Conservation (phyloP, 2,113 vertebrate genomes). For the Ancistrus triradiatus region DNA sequence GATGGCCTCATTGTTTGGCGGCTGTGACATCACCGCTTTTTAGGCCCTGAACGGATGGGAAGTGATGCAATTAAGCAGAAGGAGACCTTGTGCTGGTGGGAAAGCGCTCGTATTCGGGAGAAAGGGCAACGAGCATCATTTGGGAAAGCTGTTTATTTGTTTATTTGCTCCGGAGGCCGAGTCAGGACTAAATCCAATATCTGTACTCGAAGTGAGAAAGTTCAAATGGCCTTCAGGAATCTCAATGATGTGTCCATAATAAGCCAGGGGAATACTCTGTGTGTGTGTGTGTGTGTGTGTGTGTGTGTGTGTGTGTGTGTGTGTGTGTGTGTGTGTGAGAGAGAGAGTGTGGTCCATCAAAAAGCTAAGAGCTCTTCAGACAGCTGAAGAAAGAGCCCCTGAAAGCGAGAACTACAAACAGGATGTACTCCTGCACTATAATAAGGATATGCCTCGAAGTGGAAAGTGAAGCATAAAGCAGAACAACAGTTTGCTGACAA, state of each 20-base stretch:
- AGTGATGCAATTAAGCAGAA: conserved; percentile 46
- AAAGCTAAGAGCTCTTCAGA: conserved; percentile 22
- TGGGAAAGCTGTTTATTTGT: not conserved
- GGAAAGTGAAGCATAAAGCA: conserved; percentile 1
- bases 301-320: conserved; percentile 5
- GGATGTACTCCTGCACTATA: not conserved
- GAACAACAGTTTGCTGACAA: not conserved
- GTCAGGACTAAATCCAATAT: conserved; percentile 55
- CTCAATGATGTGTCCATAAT: conserved; percentile 20
- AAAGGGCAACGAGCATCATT: not conserved
- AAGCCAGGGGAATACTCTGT: conserved; percentile 16
- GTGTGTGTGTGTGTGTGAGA: conserved; percentile 4
- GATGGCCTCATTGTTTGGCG: conserved; percentile 59
- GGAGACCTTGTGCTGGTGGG: conserved; percentile 15
- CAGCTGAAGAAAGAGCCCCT: not conserved
- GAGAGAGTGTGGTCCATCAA: conserved; percentile 10
- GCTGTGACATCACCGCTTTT: conserved; percentile 59
- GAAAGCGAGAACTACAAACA: conserved; percentile 16
- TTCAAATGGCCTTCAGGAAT: conserved; percentile 12
- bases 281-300: not conserved
- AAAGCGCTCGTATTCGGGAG: not conserved
- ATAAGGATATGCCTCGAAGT: conserved; percentile 3
- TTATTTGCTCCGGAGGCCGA: conserved; percentile 32
- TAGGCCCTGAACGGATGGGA: conserved; percentile 44
- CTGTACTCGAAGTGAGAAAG: conserved; percentile 32